These are phyloP conservation scores for Syrrhaptes paradoxus DNA, from an alignment of 2,113 vertebrate species.

Conservation along the genomic window DNA sequence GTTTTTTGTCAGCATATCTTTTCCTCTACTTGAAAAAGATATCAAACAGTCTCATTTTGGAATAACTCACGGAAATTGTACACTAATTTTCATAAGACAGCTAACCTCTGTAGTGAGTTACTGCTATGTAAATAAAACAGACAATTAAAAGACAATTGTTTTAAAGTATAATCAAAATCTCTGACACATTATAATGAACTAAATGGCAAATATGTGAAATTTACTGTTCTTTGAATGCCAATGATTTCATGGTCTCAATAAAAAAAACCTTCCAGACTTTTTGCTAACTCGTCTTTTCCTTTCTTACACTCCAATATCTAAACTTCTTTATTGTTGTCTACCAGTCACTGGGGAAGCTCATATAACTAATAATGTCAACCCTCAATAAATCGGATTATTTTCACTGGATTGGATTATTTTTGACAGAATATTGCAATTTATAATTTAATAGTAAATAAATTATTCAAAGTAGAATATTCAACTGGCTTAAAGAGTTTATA, in stretches of 20 bases:
- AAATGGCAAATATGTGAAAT: background rate
- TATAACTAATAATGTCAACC: background rate
- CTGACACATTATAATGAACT: background rate
- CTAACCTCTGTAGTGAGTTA: background rate
- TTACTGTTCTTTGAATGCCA: background rate
- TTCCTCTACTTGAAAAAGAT: background rate
- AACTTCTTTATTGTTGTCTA: background rate
- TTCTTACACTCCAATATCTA: background rate
- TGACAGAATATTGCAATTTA: slow-evolving; percentile 51
- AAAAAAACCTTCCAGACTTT: background rate
- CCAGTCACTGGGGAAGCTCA: background rate
- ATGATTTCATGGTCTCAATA: background rate
- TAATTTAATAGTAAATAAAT: slow-evolving; percentile 55
- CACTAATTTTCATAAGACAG: background rate
- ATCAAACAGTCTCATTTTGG: background rate
- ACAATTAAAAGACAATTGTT: background rate
- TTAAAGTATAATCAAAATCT: slow-evolving; percentile 5
- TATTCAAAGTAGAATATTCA: slow-evolving; percentile 39
- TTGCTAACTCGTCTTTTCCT: background rate
- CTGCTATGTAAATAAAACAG: background rate
- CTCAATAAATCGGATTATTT: slow-evolving; percentile 14
- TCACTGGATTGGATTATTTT: background rate
- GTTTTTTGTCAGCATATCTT: background rate
- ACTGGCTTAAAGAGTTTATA: slow-evolving; percentile 58
- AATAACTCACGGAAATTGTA: background rate